Conservation (phyloP, 1,140 invertebrate genomes). For the Brachystomella parvula region DNA sequence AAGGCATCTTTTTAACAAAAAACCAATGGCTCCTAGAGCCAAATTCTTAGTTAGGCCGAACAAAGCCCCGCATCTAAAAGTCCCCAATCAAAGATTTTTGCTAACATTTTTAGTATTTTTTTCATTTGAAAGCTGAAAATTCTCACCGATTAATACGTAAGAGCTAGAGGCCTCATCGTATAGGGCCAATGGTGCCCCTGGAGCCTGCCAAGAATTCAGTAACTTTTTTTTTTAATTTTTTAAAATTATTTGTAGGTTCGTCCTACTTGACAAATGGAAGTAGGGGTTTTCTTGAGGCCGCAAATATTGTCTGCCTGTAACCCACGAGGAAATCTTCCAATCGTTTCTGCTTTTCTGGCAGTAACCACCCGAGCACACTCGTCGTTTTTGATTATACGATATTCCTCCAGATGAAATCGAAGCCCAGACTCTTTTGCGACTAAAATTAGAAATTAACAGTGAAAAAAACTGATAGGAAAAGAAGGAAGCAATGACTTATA, state of each 20-base stretch:
- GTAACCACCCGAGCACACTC: not conserved
- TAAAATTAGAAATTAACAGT: not conserved
- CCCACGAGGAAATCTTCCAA: not conserved
- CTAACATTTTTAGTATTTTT: not conserved
- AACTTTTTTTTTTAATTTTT: not conserved
- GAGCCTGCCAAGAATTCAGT: constrained; percentile 4
- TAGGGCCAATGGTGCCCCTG: constrained; percentile 20
- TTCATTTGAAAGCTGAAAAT: not conserved
- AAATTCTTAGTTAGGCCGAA: no score
- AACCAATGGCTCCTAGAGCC: no score
- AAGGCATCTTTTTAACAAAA: no score
- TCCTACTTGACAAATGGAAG: constrained; percentile 2
- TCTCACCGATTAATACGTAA: constrained; percentile 16
- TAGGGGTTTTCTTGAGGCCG: not conserved
- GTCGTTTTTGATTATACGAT: not conserved
- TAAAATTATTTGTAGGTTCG: not conserved
- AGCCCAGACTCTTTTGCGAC: not conserved
- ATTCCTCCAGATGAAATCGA: not conserved
- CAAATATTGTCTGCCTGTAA: constrained; percentile 12
- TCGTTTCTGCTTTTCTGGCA: not conserved
- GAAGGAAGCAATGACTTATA: not conserved
- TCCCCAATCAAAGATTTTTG: not conserved
- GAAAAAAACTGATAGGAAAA: not conserved
- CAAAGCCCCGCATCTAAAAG: no score
- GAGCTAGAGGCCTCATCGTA: constrained; percentile 17